These are phyloP conservation scores for Drosophila multiciliata DNA, from an alignment of 2,888 invertebrate genomes.

Conservation along the genomic window DNA sequence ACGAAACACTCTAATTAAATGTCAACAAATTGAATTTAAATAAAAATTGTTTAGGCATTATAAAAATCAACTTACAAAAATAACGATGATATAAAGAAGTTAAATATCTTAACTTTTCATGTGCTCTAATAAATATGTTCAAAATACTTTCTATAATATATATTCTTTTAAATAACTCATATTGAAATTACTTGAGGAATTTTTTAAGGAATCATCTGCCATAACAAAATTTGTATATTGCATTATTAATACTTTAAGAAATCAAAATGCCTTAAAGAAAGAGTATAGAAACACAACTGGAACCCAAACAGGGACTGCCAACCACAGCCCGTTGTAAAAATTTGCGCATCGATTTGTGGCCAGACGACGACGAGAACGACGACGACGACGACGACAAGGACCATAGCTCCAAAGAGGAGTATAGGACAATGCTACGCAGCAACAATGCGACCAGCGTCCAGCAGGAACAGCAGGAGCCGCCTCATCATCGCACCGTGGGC, in stretches of 20 bases:
- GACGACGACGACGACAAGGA: constrained; percentile 31
- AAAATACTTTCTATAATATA: neutral
- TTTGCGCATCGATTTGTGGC: constrained; percentile 78
- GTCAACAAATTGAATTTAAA: neutral
- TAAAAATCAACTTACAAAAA: neutral
- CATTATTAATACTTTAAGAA: neutral
- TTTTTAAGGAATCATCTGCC: neutral
- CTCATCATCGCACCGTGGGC: constrained; percentile 68
- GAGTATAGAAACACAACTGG: constrained; percentile 40
- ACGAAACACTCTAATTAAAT: constrained; percentile 45
- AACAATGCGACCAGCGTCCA: constrained; percentile 54
- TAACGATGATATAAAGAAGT: neutral
- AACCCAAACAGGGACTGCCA: constrained; percentile 53
- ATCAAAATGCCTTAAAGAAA: neutral
- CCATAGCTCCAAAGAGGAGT: constrained; percentile 44
- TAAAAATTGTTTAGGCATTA: neutral
- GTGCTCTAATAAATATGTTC: neutral
- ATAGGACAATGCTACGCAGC: constrained; percentile 49
- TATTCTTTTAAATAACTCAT: neutral
- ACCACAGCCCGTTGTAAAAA: constrained; percentile 74
- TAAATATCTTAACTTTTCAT: neutral
- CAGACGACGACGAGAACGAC: constrained; percentile 55
- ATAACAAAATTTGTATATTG: neutral
- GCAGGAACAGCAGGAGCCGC: constrained; percentile 34
- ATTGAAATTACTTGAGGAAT: neutral